A percentile compares a stretch with the other conserved stretches of the same genome.
Evolutionary conservation across 1,140 invertebrate species (phyloP).

Genomic region (Drosophila hydei): DNA sequence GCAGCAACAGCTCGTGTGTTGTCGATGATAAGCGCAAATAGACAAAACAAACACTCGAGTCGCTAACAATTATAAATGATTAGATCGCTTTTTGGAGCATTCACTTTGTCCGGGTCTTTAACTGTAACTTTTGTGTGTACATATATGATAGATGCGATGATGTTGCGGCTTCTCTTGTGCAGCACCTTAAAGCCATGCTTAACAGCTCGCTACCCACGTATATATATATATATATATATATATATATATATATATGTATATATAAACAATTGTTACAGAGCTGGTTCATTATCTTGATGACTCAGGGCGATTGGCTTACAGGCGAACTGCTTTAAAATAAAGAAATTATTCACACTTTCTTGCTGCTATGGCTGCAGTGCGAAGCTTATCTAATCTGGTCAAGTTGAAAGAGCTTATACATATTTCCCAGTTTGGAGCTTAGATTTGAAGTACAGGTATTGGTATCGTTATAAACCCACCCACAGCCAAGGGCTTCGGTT

Average conservation of each 20-base stretch:
- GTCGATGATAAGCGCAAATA: slow-evolving; percentile 78
- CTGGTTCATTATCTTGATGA: slow-evolving; percentile 61
- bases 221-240: neutral
- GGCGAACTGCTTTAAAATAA: slow-evolving; percentile 27
- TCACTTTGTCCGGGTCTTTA: slow-evolving; percentile 71
- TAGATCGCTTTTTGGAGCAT: slow-evolving; percentile 81
- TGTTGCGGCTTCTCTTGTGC: slow-evolving; percentile 15
- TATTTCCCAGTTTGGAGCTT: slow-evolving; percentile 1
- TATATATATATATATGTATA: slow-evolving; percentile 1
- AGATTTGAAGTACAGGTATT: neutral
- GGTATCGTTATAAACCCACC: slow-evolving; percentile 46
- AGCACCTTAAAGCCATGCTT: slow-evolving; percentile 27
- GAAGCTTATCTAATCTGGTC: slow-evolving; percentile 37
- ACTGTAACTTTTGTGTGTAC: slow-evolving; percentile 65
- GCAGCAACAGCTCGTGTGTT: slow-evolving; percentile 46
- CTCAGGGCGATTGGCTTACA: slow-evolving; percentile 44
- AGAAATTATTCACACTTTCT: slow-evolving; percentile 72
- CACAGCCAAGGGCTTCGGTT: slow-evolving; percentile 52
- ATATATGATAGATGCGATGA: slow-evolving; percentile 28
- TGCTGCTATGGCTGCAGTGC: slow-evolving; percentile 5
- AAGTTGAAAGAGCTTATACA: slow-evolving; percentile 7
- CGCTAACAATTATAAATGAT: slow-evolving; percentile 82
- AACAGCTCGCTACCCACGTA: neutral
- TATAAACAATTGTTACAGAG: slow-evolving; percentile 10
- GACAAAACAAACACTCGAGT: slow-evolving; percentile 77